Conservation (phyloP, 2,113 vertebrate species). For the Triplophysa rosa region DNA sequence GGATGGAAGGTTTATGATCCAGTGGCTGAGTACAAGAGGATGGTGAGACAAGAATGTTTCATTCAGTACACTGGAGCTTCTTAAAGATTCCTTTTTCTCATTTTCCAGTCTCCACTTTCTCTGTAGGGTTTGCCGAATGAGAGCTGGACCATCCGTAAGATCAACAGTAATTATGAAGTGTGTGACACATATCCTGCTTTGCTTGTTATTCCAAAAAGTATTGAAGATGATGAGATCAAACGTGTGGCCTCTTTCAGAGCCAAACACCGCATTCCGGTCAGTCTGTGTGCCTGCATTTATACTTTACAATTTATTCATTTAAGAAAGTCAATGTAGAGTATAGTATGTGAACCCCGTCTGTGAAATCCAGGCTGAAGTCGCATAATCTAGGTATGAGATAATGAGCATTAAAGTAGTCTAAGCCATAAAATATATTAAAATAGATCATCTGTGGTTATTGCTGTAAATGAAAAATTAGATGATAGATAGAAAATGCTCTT, state of each 20-base stretch:
- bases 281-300: slow-evolving; percentile 55
- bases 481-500: too few species aligned
- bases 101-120: too few species aligned
- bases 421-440: too few species aligned
- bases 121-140: slow-evolving; percentile 93
- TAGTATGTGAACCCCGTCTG: too few species aligned
- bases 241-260: slow-evolving; percentile 88
- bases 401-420: too few species aligned
- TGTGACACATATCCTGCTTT: slow-evolving; percentile 93
- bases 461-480: too few species aligned
- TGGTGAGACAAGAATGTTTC: slow-evolving; percentile 70
- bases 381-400: too few species aligned
- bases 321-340: too few species aligned
- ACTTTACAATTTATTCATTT: too few species aligned
- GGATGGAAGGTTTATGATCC: slow-evolving; percentile 97
- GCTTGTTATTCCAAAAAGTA: slow-evolving; percentile 89
- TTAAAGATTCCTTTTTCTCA: not conserved
- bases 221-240: slow-evolving; percentile 87
- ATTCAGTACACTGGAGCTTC: not conserved
- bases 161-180: slow-evolving; percentile 89
- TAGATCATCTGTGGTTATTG: too few species aligned
- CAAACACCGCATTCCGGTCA: slow-evolving; percentile 91
- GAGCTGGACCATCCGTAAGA: slow-evolving; percentile 93
- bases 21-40: slow-evolving; percentile 87
- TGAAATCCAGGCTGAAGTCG: too few species aligned